Evolutionary conservation across 1,140 invertebrate species (phyloP).

Genomic region (Chlorops oryzae): DNA sequence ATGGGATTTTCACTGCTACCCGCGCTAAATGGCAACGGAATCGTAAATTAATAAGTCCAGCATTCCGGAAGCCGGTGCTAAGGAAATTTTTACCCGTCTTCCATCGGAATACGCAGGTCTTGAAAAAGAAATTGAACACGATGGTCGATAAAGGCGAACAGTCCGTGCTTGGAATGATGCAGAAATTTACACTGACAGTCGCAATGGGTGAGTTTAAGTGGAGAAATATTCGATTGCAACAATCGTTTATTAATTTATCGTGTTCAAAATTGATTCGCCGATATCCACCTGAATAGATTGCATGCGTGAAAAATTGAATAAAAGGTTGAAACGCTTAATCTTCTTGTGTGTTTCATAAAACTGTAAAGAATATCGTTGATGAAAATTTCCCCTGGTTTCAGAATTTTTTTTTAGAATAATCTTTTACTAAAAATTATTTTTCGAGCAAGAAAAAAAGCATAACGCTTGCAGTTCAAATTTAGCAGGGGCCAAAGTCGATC

Average conservation of each 20-base stretch:
- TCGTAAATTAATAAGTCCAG: slow-evolving; percentile 25
- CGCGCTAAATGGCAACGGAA: slow-evolving; percentile 23
- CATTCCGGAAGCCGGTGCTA: slow-evolving; percentile 22
- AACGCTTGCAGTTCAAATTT: too few species aligned
- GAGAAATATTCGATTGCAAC: not conserved
- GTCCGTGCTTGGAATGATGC: slow-evolving; percentile 3
- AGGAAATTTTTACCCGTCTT: slow-evolving; percentile 28
- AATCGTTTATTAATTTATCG: not conserved
- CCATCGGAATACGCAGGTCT: slow-evolving; percentile 13
- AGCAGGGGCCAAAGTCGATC: too few species aligned
- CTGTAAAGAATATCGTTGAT: too few species aligned
- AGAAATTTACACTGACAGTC: slow-evolving; percentile 2
- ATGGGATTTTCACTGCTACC: too few species aligned
- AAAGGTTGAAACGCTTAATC: not conserved
- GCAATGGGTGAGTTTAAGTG: slow-evolving; percentile 13
- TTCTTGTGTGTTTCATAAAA: too few species aligned
- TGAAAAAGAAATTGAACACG: slow-evolving; percentile 15
- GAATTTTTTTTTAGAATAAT: too few species aligned
- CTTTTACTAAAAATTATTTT: too few species aligned
- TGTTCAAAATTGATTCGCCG: too few species aligned
- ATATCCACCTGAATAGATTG: slow-evolving; percentile 8
- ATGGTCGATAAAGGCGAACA: slow-evolving; percentile 2
- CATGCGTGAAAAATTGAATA: not conserved
- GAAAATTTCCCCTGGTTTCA: too few species aligned
- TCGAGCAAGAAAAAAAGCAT: too few species aligned